These are phyloP conservation scores for Gryllus bimaculatus DNA, from an alignment of 1,140 invertebrate species.

Conservation along the genomic window DNA sequence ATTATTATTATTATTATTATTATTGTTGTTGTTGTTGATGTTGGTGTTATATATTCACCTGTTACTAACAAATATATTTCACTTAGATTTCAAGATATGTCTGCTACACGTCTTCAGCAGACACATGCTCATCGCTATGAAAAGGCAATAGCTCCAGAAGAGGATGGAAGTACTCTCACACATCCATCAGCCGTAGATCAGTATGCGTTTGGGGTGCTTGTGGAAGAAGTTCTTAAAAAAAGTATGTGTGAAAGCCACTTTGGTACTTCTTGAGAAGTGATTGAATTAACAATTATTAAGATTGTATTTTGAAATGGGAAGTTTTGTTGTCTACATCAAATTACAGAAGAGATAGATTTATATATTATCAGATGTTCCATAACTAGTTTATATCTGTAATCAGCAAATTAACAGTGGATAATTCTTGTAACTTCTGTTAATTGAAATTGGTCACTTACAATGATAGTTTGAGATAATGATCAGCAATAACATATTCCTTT, in stretches of 20 bases:
- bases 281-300: not conserved
- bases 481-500: too few relatives aligned
- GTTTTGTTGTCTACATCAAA: not conserved
- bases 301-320: not conserved
- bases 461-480: too few relatives aligned
- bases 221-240: slow-evolving; percentile 53
- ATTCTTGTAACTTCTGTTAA: too few relatives aligned
- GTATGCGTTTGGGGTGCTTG: slow-evolving; percentile 70
- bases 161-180: slow-evolving; percentile 41
- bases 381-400: too few relatives aligned
- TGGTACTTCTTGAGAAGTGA: not conserved
- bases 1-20: not conserved
- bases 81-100: slow-evolving; percentile 50
- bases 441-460: too few relatives aligned
- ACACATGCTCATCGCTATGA: slow-evolving; percentile 56
- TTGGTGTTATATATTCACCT: not conserved
- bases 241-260: not conserved
- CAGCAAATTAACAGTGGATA: too few relatives aligned
- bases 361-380: too few relatives aligned
- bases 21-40: not conserved
- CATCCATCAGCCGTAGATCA: slow-evolving; percentile 56
- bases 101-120: slow-evolving; percentile 53
- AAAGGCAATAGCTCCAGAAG: slow-evolving; percentile 57
- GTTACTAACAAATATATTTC: slow-evolving; percentile 8
- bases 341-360: not conserved